Percentiles rank a stretch among this genome's conserved stretches.
Evolutionary conservation across 1,140 invertebrate genomes (phyloP).

Genomic region (Ceratina australensis): DNA sequence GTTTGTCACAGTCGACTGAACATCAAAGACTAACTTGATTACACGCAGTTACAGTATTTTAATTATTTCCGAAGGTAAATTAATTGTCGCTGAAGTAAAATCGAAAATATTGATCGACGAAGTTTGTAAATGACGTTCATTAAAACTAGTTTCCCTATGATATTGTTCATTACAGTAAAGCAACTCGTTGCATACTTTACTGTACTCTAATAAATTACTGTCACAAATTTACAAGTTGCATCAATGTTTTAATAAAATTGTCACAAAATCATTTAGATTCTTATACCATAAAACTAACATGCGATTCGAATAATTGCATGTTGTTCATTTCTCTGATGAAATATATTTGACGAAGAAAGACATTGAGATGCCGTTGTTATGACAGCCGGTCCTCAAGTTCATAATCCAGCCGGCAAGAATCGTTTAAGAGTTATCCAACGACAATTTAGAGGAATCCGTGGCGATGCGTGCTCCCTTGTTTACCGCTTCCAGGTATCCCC

Average conservation of each 20-base stretch:
- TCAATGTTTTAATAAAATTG: too few relatives aligned
- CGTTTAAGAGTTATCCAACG: not conserved
- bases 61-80: not conserved
- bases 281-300: too few relatives aligned
- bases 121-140: conserved; percentile 8
- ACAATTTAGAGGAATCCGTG: conserved; percentile 31
- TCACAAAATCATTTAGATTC: too few relatives aligned
- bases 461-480: conserved; percentile 35
- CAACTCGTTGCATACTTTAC: not conserved
- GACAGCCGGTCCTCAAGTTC: not conserved
- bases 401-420: conserved; percentile 19
- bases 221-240: not conserved
- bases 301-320: too few relatives aligned
- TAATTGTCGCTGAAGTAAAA: not conserved
- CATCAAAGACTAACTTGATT: conserved; percentile 8
- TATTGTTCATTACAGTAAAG: not conserved
- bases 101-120: not conserved
- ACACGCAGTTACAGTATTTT: not conserved
- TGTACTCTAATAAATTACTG: not conserved
- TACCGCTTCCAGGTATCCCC: conserved; percentile 37
- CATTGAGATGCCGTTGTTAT: not conserved
- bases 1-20: not conserved
- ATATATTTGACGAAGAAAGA: not conserved
- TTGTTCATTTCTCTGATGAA: too few relatives aligned
- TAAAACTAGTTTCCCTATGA: not conserved